Evolutionary conservation across 2,797 vertebrate genomes (phyloP), one percentile per base, ranked within the genome.

Genomic region (Hippocampus kuda): DNA sequence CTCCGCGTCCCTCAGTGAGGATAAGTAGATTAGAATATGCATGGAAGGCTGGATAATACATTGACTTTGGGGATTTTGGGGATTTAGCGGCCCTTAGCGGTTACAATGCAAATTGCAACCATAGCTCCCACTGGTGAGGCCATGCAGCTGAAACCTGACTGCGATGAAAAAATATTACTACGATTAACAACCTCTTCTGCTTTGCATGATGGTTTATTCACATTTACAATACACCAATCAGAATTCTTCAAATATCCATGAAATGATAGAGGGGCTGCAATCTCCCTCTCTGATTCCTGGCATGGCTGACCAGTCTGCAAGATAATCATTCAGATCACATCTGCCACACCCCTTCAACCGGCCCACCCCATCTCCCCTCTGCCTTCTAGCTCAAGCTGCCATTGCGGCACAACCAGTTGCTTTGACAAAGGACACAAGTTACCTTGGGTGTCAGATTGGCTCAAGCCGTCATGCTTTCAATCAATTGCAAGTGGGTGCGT

Each of bases 401-500:
- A 85, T 76, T 81, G 78, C 69, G 77, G 71, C 81, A 82, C 72
- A 81, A 84, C 80, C 85, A 83, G 84, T 82, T 85, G 83, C 78
- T 81, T 82, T 87, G 87, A 89, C 85, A 87, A 87, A 89, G 87
- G 87, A 89, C 87, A 87, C 79, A 77, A 77, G 83, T 86, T 87
- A 83, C 88, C 88, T 82, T 84, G 75, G 86, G 88, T 86, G 84
- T 85, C 78, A 74, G 76, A 70, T 11, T 71, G 79, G 75, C 75
- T 75, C 70, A 72, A 75, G 76, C 79, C 77, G 78, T 48, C 46
- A 82, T 84, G 81, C 76, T 80, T 81, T 71, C 72, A 77, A 77
- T 78, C 67, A 61, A 71, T 76, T 76, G 73, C 57, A 76, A 79
- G 82, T 76, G 82, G 81, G 65, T 56, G 49, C 70, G 75, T 84